Percentiles rank a stretch among this genome's conserved stretches.
Conservation (phyloP, 2,888 invertebrate species). For the Dasysyrphus tricinctus region DNA sequence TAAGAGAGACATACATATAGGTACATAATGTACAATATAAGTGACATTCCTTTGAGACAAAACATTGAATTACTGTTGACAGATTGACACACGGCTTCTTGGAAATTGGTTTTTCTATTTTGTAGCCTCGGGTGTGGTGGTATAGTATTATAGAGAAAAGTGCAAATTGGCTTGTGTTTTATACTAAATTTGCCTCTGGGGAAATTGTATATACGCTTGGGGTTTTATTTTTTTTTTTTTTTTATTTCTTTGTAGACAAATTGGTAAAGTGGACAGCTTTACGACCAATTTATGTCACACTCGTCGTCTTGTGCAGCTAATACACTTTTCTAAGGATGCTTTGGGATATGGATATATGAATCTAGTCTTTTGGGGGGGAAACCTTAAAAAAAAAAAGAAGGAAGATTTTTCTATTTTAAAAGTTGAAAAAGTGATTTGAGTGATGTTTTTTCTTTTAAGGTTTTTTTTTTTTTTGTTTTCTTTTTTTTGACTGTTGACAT, state of each 20-base stretch:
- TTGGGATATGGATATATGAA: background rate
- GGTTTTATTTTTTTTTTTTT: background rate
- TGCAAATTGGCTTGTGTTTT: constrained; percentile 39
- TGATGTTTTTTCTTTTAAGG: background rate
- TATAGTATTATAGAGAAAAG: background rate
- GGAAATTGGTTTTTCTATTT: constrained; percentile 16
- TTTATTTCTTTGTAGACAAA: constrained; percentile 16
- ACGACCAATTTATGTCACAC: constrained; percentile 48
- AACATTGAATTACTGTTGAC: constrained; percentile 37
- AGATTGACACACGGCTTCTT: constrained; percentile 48
- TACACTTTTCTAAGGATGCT: constrained; percentile 11
- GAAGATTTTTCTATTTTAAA: constrained; percentile 1
- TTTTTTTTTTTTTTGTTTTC: no score
- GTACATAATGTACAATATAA: background rate
- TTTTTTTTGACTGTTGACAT: background rate
- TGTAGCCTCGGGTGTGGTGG: constrained; percentile 12
- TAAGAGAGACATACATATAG: no score
- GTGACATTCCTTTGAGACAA: constrained; percentile 45
- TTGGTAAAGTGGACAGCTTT: constrained; percentile 50
- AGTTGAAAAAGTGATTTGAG: constrained; percentile 4
- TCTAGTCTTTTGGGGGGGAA: background rate
- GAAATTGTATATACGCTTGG: constrained; percentile 23
- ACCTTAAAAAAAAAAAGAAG: no score
- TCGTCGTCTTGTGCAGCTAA: constrained; percentile 6
- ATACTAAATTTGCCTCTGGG: constrained; percentile 37